Conservation (phyloP, 2,113 vertebrate species). For the Actenoides hombroni region DNA sequence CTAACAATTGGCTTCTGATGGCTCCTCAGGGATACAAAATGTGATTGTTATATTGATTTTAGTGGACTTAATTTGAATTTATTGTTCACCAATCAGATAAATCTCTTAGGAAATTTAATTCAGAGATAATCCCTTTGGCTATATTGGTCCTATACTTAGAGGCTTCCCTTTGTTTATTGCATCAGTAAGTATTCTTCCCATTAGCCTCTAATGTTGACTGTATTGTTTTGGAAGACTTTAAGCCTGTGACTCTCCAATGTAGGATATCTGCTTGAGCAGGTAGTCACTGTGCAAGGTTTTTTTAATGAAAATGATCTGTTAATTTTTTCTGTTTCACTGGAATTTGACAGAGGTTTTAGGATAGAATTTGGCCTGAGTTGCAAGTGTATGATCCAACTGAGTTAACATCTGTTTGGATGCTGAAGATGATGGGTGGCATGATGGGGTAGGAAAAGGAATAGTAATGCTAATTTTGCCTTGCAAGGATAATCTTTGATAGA, state of each 20-base stretch:
- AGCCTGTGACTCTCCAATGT: neutral
- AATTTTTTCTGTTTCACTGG: neutral
- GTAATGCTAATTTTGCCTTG: neutral
- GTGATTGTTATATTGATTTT: constrained; percentile 48
- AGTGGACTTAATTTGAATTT: constrained; percentile 48
- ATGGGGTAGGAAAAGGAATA: neutral
- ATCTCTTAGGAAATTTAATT: constrained; percentile 41
- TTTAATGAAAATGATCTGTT: neutral
- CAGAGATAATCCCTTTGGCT: constrained; percentile 1
- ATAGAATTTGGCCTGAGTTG: neutral
- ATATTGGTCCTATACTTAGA: neutral
- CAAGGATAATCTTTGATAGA: neutral
- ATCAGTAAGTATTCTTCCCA: neutral
- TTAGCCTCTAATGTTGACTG: neutral
- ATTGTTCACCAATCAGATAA: constrained; percentile 44
- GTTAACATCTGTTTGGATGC: neutral
- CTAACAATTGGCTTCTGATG: neutral
- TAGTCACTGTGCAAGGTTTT: neutral
- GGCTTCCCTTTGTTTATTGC: neutral
- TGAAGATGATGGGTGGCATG: neutral
- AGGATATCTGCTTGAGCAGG: neutral
- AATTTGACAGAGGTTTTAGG: neutral
- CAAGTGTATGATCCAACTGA: neutral
- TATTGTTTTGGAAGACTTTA: neutral
- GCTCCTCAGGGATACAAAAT: neutral